Evolutionary conservation across 92 coral and sea anemone species (phyloP).

Genomic region (Metridium senile): DNA sequence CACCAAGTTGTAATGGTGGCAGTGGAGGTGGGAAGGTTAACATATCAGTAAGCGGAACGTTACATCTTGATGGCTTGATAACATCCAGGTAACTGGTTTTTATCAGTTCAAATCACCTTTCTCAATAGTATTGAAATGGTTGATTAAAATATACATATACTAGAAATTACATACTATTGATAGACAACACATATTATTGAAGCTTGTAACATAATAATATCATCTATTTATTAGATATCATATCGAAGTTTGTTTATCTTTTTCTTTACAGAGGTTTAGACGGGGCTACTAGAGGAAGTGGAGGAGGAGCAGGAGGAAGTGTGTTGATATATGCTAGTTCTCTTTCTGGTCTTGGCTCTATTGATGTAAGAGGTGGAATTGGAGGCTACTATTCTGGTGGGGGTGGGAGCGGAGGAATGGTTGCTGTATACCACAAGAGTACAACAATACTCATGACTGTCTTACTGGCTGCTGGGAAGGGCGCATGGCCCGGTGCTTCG

Average conservation of each 20-base stretch:
- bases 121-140: too few species aligned
- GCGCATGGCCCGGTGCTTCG: conserved; percentile 40
- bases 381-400: conserved; percentile 45
- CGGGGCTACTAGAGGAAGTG: conserved; percentile 32
- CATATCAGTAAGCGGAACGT: conserved; percentile 29
- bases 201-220: background rate
- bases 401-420: conserved; percentile 77
- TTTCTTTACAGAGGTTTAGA: conserved; percentile 47
- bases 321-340: conserved; percentile 31
- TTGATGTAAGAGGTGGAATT: conserved; percentile 62
- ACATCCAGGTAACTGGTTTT: conserved; percentile 42
- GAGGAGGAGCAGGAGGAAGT: conserved; percentile 77
- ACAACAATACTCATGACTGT: conserved; percentile 28
- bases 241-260: background rate
- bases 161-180: too few species aligned
- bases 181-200: too few species aligned
- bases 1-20: conserved; percentile 23
- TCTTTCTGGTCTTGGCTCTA: conserved; percentile 50
- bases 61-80: conserved; percentile 49
- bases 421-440: conserved; percentile 51
- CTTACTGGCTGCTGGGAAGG: conserved; percentile 44
- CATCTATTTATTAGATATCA: background rate
- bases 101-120: background rate
- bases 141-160: too few species aligned
- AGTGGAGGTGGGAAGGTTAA: conserved; percentile 60